Base-by-base conservation (phyloP, 1,140 invertebrate species). In the Venustaconcha ellipsiformis region DNA sequence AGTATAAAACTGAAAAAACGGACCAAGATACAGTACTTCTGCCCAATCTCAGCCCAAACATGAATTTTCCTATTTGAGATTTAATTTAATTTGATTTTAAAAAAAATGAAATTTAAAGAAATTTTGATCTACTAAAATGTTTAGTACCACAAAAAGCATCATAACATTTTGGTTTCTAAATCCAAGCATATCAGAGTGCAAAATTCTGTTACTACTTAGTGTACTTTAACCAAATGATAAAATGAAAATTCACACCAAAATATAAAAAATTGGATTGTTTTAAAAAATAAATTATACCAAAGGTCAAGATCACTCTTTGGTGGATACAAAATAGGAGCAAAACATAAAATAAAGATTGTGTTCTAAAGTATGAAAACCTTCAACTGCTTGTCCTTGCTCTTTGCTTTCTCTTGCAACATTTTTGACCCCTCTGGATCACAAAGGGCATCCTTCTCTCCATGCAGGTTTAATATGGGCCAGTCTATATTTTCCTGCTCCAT, bases 311-410 rank as follows among this genome's bases (percentile, higher is more conserved):
- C 26, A 30, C 26, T 4, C 26, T 30, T 30, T 30, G 26, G 2
- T 0, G 8, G 6, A 48, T 48, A 48, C 37, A 11, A 48, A 48
- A 48, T 6, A 48, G 6, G 11, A 48, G 37, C 11, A 48, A 11
- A 48, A 48, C 11, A 0, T 48, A 48, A 30, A 48, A 23, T 8
- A 48, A 48, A 48, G 0, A 6, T 48, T 48, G 37, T 48, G 11
- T 6, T 11, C 11, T 48, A 48, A 48, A 11, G 37, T 48, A 48
- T 8, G 4, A 6, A 48, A 48, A 88, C 88, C 81, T 88, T 87
- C 18, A 88, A 64, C 6, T 83, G 81, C 63, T 89, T 89, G 59
- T 89, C 87, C 56, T 66, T 78, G 26, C 85, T 87, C 23, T 66
- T 57, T 15, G 85, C 80, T 26, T 80, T 72, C 14, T 88, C 83